A percentile compares a stretch with the other conserved stretches of the same genome.
Conservation (phyloP, 2,888 invertebrate species). For the Neoaliturus tenellus region DNA sequence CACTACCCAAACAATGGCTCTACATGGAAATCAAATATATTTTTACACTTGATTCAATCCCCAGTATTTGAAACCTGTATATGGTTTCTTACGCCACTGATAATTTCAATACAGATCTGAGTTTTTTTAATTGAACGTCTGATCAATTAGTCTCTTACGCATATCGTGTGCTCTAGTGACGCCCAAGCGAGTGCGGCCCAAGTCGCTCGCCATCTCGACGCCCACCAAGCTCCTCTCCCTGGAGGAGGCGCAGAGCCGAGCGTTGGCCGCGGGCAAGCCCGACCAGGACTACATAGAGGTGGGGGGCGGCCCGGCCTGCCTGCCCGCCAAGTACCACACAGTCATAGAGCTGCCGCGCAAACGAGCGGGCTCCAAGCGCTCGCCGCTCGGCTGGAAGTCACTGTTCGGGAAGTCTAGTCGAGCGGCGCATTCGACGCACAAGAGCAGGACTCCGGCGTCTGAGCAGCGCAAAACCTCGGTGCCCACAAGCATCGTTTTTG, state of each 20-base stretch:
- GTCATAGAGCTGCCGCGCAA: conserved; percentile 91
- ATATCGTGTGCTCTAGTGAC: conserved; percentile 62
- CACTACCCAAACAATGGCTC: too few relatives aligned
- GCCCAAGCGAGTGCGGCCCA: conserved; percentile 79
- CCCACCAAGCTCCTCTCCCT: conserved; percentile 93
- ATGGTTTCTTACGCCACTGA: too few relatives aligned
- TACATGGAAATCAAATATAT: too few relatives aligned
- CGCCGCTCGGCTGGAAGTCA: conserved; percentile 87
- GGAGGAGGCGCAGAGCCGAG: conserved; percentile 88
- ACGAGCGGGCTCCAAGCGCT: conserved; percentile 80
- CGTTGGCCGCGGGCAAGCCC: conserved; percentile 74
- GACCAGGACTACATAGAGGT: conserved; percentile 85
- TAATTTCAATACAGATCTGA: too few relatives aligned
- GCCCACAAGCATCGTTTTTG: conserved; percentile 61
- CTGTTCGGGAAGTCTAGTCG: conserved; percentile 75
- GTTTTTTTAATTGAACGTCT: too few relatives aligned
- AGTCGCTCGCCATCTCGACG: conserved; percentile 93
- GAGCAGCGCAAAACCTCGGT: conserved; percentile 63
- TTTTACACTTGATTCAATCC: too few relatives aligned
- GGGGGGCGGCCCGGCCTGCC: conserved; percentile 84
- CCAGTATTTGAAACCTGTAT: too few relatives aligned
- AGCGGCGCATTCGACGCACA: conserved; percentile 58
- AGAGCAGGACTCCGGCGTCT: conserved; percentile 54
- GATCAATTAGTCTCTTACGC: too few relatives aligned
- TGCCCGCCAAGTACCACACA: conserved; percentile 92